Evolutionary conservation across 2,888 invertebrate species (phyloP).

Genomic region (Ectemnius lituratus): DNA sequence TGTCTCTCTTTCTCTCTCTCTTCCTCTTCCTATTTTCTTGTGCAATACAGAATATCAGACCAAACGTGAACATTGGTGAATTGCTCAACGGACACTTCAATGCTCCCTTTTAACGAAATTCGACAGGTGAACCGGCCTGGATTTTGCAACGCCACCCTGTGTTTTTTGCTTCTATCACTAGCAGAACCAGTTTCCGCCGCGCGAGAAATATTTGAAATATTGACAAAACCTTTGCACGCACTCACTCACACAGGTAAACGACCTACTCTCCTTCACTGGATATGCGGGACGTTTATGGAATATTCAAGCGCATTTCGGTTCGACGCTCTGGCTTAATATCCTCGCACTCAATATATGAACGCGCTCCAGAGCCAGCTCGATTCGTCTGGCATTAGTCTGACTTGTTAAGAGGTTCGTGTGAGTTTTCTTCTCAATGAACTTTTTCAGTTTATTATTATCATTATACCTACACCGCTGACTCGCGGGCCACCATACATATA

Average conservation of each 20-base stretch:
- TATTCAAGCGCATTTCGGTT: conserved; percentile 43
- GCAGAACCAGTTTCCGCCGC: conserved; percentile 13
- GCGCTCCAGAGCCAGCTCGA: no score
- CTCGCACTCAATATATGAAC: no score
- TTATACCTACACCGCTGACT: not conserved
- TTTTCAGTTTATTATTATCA: conserved; percentile 21
- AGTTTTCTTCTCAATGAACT: conserved; percentile 4
- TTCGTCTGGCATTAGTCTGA: conserved; percentile 20
- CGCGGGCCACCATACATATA: no score
- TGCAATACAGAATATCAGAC: not conserved
- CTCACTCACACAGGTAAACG: not conserved
- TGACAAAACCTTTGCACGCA: conserved; percentile 18
- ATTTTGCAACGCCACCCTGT: conserved; percentile 26
- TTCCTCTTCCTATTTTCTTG: not conserved
- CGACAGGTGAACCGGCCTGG: conserved; percentile 22
- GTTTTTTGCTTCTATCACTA: conserved; percentile 5
- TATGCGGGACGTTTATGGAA: conserved; percentile 50
- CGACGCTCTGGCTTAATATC: conserved; percentile 26
- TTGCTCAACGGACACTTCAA: conserved; percentile 24
- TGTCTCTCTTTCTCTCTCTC: not conserved
- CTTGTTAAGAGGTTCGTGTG: conserved; percentile 21
- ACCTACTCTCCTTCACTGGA: conserved; percentile 10
- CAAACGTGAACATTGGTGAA: conserved; percentile 25
- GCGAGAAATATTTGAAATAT: conserved; percentile 31
- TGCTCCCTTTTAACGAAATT: conserved; percentile 50